A percentile compares a stretch with the other conserved stretches of the same genome.
These are phyloP conservation scores for Manis crassicaudata DNA, from an alignment of 2,797 vertebrate genomes.

Conservation along the genomic window DNA sequence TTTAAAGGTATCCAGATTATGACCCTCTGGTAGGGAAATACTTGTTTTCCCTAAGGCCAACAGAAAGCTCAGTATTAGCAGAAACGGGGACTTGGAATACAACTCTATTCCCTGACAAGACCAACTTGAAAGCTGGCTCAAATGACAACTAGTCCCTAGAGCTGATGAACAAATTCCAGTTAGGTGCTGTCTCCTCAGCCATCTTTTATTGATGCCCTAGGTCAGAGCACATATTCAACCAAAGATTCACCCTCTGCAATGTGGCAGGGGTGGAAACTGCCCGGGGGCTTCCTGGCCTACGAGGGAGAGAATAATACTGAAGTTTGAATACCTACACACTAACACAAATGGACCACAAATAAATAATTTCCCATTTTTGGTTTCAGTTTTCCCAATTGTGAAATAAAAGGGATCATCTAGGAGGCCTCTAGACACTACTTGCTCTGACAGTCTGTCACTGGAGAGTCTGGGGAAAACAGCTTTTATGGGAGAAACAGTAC, in stretches of 20 bases:
- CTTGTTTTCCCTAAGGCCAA: background rate
- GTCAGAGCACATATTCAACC: background rate
- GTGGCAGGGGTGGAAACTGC: background rate
- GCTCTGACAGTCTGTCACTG: slow-evolving; percentile 18
- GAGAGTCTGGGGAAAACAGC: background rate
- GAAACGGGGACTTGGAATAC: background rate
- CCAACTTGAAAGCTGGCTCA: background rate
- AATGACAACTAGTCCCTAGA: background rate
- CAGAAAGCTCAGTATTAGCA: background rate
- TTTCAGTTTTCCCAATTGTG: slow-evolving; percentile 5
- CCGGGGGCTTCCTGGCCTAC: background rate
- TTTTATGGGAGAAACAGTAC: slow-evolving; percentile 49
- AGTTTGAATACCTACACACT: background rate
- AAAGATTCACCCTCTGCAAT: background rate
- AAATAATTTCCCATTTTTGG: background rate
- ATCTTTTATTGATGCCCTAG: background rate
- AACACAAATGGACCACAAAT: background rate
- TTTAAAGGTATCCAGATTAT: background rate
- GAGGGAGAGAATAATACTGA: background rate
- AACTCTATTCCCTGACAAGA: background rate
- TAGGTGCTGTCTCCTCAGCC: background rate
- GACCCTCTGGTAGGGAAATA: no score
- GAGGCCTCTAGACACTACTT: background rate
- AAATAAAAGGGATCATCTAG: slow-evolving; percentile 26
- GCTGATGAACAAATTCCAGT: background rate